Base-by-base conservation (phyloP, 1,140 invertebrate species). In the Tetranychus cinnabarinus region DNA sequence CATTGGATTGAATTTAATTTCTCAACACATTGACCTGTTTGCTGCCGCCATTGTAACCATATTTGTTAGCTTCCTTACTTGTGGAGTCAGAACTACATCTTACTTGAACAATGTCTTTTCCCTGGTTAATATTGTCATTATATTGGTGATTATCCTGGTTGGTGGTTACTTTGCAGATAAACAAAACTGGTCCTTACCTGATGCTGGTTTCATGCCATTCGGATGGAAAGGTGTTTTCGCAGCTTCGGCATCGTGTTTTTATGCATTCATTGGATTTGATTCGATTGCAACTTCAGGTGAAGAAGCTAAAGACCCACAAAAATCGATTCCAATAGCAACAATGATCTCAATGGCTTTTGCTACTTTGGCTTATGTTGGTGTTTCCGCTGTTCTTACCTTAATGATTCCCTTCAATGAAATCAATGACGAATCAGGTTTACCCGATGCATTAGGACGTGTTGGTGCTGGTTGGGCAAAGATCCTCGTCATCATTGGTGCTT, bases 231-330 rank as follows among this genome's bases (percentile, higher is more conserved):
- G 85, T 2, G 65, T 72, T 7, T 63, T 70, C 8, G 63, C 69
- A 1, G 86, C 85, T 31, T 86, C 88, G 3, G 88, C 88, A 0
- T 85, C 84, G 5, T 88, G 85, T 71, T 90, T 91, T 67, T 91
- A 88, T 68, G 86, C 86, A 0, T 91, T 85, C 66, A 82, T 89
- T 13, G 87, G 84, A 0, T 73, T 86, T 67, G 87, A 90, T 68
- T 85, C 84, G 63, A 88, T 91, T 50, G 86, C 74, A 12, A 87
- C 86, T 0, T 81, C 85, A 0, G 83, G 85, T 10, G 86, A 90
- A 73, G 87, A 90, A 73, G 84, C 84, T 0, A 82, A 80, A 67
- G 81, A 87, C 68, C 86, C 86, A 0, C 66, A 67, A 55, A 75
- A 79, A 8, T 85, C 85, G 12, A 88, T 90, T 67, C 87, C 87